Conservation (phyloP, 1,140 invertebrate species). For the Trachelipus rathkii region DNA sequence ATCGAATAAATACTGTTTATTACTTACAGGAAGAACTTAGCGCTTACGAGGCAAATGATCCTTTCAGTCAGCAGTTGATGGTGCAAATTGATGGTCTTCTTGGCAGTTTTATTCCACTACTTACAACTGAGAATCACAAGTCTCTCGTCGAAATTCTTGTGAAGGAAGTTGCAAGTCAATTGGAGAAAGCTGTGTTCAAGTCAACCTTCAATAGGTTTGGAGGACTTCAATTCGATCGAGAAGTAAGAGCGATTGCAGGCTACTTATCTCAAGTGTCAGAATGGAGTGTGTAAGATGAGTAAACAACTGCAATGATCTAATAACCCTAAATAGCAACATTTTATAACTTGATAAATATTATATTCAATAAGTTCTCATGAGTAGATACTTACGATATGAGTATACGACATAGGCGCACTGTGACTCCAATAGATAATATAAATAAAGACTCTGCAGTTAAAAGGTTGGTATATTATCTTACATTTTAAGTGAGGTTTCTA, state of each 20-base stretch:
- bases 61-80: slow-evolving; percentile 80
- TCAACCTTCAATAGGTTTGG: slow-evolving; percentile 62
- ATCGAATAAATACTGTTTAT: no score
- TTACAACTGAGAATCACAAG: slow-evolving; percentile 77
- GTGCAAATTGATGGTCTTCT: slow-evolving; percentile 76
- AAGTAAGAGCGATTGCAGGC: slow-evolving; percentile 77
- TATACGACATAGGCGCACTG: no score
- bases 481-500: no score
- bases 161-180: slow-evolving; percentile 71
- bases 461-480: no score
- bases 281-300: slow-evolving; percentile 82
- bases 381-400: no score
- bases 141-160: slow-evolving; percentile 72
- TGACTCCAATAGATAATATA: no score
- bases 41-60: slow-evolving; percentile 84
- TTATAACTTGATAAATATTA: slow-evolving; percentile 91
- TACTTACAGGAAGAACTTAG: slow-evolving; percentile 69
- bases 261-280: slow-evolving; percentile 82
- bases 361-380: no score
- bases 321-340: slow-evolving; percentile 88
- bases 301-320: slow-evolving; percentile 87
- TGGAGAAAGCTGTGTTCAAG: slow-evolving; percentile 83
- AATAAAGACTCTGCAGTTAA: no score
- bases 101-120: slow-evolving; percentile 68
- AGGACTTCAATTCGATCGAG: slow-evolving; percentile 88